Evolutionary conservation across 1,140 invertebrate species (phyloP).

Genomic region (Macrobrachium nipponense): DNA sequence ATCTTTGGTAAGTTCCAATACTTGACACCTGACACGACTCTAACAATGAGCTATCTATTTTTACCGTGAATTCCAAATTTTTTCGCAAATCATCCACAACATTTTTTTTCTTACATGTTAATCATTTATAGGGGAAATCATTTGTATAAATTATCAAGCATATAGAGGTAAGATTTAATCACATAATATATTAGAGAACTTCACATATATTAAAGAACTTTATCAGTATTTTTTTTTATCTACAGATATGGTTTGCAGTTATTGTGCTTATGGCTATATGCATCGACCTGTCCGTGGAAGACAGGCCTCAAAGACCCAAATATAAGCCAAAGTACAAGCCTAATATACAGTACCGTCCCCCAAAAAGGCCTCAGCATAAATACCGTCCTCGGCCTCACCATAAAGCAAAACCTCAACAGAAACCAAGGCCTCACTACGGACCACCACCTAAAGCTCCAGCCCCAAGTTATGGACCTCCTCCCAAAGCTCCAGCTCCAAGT

Average conservation of each 20-base stretch:
- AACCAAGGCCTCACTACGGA: not conserved
- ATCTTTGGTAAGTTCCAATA: too few relatives aligned
- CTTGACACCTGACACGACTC: too few relatives aligned
- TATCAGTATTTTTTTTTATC: not conserved
- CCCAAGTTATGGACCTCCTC: constrained; percentile 2
- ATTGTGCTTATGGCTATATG: not conserved
- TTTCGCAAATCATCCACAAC: too few relatives aligned
- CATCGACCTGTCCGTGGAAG: constrained; percentile 1
- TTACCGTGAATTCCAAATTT: too few relatives aligned
- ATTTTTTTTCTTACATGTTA: too few relatives aligned
- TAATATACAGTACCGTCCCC: not conserved
- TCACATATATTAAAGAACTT: too few relatives aligned
- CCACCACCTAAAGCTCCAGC: constrained; percentile 8
- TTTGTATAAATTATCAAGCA: too few relatives aligned
- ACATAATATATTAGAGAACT: too few relatives aligned
- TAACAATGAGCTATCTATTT: too few relatives aligned
- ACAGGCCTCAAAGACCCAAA: not conserved
- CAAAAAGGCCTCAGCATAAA: not conserved
- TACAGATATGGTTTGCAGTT: not conserved
- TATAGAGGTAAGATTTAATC: too few relatives aligned
- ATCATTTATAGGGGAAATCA: too few relatives aligned
- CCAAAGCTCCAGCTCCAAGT: not conserved
- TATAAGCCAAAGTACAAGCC: not conserved
- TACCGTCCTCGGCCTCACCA: not conserved
- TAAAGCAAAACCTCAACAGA: not conserved